Evolutionary conservation across 2,888 invertebrate species (phyloP).

Genomic region (Idaea dimidiata): DNA sequence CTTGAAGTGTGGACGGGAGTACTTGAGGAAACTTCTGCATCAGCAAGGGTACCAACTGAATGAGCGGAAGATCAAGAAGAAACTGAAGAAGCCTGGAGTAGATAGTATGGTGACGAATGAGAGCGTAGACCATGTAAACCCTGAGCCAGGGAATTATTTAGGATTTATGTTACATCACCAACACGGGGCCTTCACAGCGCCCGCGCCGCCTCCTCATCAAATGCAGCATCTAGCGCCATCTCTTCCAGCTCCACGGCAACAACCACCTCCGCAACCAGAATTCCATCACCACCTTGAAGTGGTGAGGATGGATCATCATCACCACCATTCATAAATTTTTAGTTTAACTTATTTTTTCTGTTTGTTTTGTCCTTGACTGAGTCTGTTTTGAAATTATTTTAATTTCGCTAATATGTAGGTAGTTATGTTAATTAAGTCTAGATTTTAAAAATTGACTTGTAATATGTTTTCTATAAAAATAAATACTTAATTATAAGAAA

Average conservation of each 20-base stretch:
- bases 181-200: background rate
- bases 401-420: too few relatives aligned
- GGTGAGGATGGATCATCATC: background rate
- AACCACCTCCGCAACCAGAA: background rate
- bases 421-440: background rate
- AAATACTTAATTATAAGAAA: background rate
- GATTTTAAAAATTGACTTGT: background rate
- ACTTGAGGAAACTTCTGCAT: constrained; percentile 1
- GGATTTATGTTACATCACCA: background rate
- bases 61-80: background rate
- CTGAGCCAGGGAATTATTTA: background rate
- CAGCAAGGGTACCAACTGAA: background rate
- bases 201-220: background rate
- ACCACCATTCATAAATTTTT: background rate
- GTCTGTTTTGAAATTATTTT: too few relatives aligned
- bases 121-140: background rate
- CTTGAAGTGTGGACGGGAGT: constrained; percentile 8
- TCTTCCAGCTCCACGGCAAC: background rate
- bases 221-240: background rate
- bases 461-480: background rate
- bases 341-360: background rate
- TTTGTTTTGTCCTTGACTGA: background rate
- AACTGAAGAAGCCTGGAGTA: background rate
- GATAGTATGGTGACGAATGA: background rate
- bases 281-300: background rate